A percentile compares a stretch with the other conserved stretches of the same genome.
Conservation (phyloP, 2,888 invertebrate genomes). For the Doris montereyensis region DNA sequence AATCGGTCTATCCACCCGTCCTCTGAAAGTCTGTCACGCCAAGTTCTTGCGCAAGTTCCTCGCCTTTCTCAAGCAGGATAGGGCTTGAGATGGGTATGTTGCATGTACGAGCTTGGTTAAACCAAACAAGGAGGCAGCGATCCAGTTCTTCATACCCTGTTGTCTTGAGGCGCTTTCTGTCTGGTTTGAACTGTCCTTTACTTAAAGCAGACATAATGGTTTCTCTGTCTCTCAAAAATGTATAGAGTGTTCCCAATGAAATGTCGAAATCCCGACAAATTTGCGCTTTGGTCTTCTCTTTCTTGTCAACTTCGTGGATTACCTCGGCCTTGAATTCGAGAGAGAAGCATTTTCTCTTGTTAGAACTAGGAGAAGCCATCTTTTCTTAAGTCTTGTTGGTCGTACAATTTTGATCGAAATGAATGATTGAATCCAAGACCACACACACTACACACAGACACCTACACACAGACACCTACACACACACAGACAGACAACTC, state of each 20-base stretch:
- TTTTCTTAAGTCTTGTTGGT: background rate
- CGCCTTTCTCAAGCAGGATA: background rate
- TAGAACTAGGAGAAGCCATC: background rate
- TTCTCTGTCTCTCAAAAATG: slow-evolving; percentile 13
- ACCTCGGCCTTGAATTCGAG: slow-evolving; percentile 6
- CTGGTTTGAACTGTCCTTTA: slow-evolving; percentile 11
- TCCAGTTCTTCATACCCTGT: slow-evolving; percentile 9
- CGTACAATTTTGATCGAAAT: too few relatives aligned
- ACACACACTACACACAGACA: too few relatives aligned
- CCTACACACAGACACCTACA: too few relatives aligned
- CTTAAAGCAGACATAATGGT: slow-evolving; percentile 6
- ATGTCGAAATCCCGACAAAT: background rate
- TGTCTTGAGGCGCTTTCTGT: slow-evolving; percentile 20
- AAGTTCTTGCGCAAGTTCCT: slow-evolving; percentile 7
- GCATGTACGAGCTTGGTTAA: slow-evolving; percentile 18
- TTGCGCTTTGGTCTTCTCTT: slow-evolving; percentile 1
- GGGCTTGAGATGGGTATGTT: background rate
- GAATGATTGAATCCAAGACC: too few relatives aligned
- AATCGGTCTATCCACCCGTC: slow-evolving; percentile 8
- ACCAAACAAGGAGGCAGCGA: slow-evolving; percentile 15
- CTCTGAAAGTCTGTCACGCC: slow-evolving; percentile 2
- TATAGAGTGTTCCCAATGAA: too few relatives aligned
- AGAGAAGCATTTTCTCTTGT: slow-evolving; percentile 8
- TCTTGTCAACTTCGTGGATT: slow-evolving; percentile 13
- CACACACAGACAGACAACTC: too few relatives aligned